These are phyloP conservation scores for Melangyna quadrimaculata DNA, from an alignment of 2,888 invertebrate genomes.

Conservation along the genomic window DNA sequence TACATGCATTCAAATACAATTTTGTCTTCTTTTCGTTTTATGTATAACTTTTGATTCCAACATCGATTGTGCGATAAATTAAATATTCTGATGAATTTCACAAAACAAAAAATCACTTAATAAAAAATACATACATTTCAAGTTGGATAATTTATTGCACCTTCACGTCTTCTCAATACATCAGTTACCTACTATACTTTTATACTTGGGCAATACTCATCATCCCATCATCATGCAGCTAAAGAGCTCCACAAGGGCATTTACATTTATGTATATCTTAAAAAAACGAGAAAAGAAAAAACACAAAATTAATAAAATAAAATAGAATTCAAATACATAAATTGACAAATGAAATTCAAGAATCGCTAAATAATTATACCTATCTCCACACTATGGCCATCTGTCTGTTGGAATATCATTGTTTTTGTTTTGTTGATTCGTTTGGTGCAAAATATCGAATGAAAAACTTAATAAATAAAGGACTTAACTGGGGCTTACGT, in stretches of 20 bases:
- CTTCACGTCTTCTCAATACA: slow-evolving; percentile 35
- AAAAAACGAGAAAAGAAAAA: neutral
- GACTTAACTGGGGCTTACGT: neutral
- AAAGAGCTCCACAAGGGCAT: slow-evolving; percentile 21
- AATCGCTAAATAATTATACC: slow-evolving; percentile 57
- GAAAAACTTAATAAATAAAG: slow-evolving; percentile 1
- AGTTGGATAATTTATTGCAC: slow-evolving; percentile 64
- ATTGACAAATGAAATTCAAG: slow-evolving; percentile 63
- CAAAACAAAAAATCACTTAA: neutral
- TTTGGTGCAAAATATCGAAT: slow-evolving; percentile 41
- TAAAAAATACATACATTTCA: neutral
- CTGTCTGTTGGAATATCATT: slow-evolving; percentile 45
- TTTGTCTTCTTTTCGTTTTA: neutral
- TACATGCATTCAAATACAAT: neutral
- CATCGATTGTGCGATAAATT: slow-evolving; percentile 35
- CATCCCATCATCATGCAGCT: no score
- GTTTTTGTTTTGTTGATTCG: neutral
- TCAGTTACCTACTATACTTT: neutral
- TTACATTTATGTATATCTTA: slow-evolving; percentile 11
- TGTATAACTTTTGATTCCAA: neutral
- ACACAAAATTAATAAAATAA: slow-evolving; percentile 44
- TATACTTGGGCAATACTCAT: slow-evolving; percentile 23
- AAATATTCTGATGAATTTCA: slow-evolving; percentile 47
- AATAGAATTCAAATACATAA: slow-evolving; percentile 57
- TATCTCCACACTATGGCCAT: slow-evolving; percentile 63